phyloP scores from a whole-genome alignment of 37 sponge, comb jelly and placozoan species.

The Mnemiopsis leidyi region DNA sequence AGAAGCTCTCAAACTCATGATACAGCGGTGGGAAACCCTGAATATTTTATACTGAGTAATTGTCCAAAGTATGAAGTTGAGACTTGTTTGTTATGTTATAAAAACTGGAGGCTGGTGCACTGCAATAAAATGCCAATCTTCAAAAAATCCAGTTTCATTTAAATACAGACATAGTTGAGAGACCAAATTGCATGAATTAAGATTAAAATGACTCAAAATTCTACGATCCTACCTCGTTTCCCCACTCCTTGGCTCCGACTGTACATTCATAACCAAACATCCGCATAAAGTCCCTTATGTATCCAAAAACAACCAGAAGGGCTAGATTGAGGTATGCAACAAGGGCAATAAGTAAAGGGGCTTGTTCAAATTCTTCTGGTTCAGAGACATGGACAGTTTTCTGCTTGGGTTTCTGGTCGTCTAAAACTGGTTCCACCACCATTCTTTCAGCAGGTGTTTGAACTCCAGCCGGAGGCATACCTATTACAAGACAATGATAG shows the following conservation, averaged over 20 bases:
- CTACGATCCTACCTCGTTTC: slow-evolving; percentile 47
- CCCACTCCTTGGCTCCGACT: slow-evolving; percentile 46
- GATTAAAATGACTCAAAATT: no score
- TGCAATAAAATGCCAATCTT: no score
- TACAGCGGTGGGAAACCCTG: slow-evolving; percentile 66
- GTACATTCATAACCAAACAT: slow-evolving; percentile 25
- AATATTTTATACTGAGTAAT: no score
- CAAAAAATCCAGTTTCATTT: no score
- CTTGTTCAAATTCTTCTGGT: slow-evolving; percentile 37
- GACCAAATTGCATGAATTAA: no score
- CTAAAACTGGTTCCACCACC: not conserved
- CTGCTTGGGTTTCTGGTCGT: not conserved
- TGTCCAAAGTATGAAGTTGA: no score
- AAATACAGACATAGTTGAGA: no score
- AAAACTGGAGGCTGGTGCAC: no score
- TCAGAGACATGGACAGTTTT: slow-evolving; percentile 13
- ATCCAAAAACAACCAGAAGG: slow-evolving; percentile 57
- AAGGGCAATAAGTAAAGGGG: not conserved
- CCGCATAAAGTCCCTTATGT: slow-evolving; percentile 26
- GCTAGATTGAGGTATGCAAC: slow-evolving; percentile 58
- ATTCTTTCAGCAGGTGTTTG: not conserved
- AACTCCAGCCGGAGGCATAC: slow-evolving; percentile 48
- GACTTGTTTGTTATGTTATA: no score
- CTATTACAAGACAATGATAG: not conserved
- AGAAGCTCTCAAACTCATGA: slow-evolving; percentile 72